Conservation (phyloP, 92 coral and sea anemone species). For the Parazoanthus swiftii region DNA sequence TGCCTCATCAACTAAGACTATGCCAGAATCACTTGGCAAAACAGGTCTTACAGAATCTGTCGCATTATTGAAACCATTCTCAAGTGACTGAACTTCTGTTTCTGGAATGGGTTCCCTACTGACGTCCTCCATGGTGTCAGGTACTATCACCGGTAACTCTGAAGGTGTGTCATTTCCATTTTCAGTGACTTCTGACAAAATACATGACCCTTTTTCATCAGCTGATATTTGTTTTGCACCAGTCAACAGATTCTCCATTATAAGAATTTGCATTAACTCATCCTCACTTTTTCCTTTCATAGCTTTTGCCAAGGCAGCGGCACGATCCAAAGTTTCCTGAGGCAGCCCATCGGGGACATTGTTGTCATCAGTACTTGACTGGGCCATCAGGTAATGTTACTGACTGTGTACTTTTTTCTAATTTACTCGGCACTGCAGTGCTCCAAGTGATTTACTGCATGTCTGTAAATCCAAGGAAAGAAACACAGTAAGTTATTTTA, state of each 20-base stretch:
- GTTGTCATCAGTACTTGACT: conserved; percentile 7
- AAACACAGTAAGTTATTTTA: no score
- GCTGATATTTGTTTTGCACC: neutral
- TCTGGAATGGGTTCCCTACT: neutral
- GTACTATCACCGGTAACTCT: neutral
- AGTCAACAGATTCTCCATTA: conserved; percentile 2
- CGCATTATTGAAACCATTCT: neutral
- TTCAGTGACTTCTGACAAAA: neutral
- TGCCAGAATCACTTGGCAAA: neutral
- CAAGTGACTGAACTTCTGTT: neutral
- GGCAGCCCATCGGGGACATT: neutral
- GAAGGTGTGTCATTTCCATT: neutral
- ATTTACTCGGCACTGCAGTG: neutral
- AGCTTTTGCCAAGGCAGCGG: conserved; percentile 11
- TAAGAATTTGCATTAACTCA: neutral
- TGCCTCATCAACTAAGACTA: neutral
- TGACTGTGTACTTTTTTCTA: neutral
- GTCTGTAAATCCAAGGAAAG: neutral
- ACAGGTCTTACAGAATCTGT: conserved; percentile 2
- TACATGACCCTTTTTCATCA: neutral
- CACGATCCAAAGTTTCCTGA: conserved; percentile 10
- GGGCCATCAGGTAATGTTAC: neutral
- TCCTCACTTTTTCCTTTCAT: conserved; percentile 26
- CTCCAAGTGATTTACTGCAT: neutral
- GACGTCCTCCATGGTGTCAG: neutral